Conservation (phyloP, 2,113 vertebrate species). For the Aptenodytes patagonicus region DNA sequence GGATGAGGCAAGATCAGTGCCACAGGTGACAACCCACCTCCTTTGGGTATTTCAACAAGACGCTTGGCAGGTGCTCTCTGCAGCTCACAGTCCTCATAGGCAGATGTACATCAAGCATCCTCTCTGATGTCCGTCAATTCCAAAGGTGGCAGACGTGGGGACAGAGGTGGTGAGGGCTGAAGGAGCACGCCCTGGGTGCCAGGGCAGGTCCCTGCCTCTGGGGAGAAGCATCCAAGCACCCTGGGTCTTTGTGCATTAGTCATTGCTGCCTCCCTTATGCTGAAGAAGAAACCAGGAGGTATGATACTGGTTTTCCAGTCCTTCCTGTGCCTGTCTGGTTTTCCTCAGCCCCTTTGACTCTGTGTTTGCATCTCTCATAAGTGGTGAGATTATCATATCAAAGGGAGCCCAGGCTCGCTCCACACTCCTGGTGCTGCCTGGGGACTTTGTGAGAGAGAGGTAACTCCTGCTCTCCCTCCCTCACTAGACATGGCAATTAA, state of each 20-base stretch:
- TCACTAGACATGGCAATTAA: neutral
- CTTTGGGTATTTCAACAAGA: neutral
- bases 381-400: neutral
- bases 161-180: neutral
- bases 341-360: neutral
- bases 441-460: neutral
- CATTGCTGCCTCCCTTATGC: neutral
- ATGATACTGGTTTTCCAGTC: neutral
- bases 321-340: neutral
- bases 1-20: neutral
- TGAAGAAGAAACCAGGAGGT: neutral
- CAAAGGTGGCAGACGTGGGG: neutral
- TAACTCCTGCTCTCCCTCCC: neutral
- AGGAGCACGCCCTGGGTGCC: neutral
- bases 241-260: accelerated
- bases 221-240: neutral
- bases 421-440: neutral
- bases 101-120: too few species aligned
- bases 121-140: accelerated
- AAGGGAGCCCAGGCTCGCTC: neutral
- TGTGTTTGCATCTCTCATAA: neutral
- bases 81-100: accelerated
- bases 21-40: accelerated
- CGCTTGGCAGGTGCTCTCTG: neutral
- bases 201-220: neutral